Base-by-base conservation (phyloP, 2,113 vertebrate species). In the Hucho hucho region DNA sequence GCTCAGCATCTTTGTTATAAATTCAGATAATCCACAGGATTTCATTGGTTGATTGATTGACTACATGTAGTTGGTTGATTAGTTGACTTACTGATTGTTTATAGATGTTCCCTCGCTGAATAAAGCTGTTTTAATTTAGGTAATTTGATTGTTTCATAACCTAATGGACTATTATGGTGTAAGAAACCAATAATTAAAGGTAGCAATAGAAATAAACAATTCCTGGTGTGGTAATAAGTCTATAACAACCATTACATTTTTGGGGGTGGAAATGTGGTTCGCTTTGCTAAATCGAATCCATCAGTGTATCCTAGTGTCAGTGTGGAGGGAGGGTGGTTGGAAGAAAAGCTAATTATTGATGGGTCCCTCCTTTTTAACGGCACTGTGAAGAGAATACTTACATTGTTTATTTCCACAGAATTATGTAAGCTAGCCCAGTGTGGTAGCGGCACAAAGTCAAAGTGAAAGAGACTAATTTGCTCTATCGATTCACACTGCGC, bases 331-430 rank as follows among this genome's bases (percentile, higher is more conserved):
- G 49, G 49, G 14, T 16, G 47, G 47, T 11, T 49, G 71, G 58
- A 43, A 63, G 67, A 72, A 69, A 73, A 69, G 83, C 63, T 76
- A 86, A 87, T 89, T 90, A 90, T 93, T 91, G 86, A 89, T 80
- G 75, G 69, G 64, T 85, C 87, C 85, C 86, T 83, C 78, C 77
- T 84, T 83, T 81, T 81, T 80, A 80, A 81, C 64, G 59, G 83
- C 64, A 4, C 68, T 84, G 84, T 80, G 79, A 89, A 89, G 90
- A 89, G 88, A 90, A 90, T 85, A 84, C 87, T 87, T 77, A 90
- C 84, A 64, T 77, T 87, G 85, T 90, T 87, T 88, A 85, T 87
- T 81, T 86, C 70, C 81, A 53, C 79, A 73, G 80, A 90, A 85
- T 88, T 89, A 82, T 81, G 84, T 81, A 83, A 87, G 49, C 49